phyloP scores from a whole-genome alignment of 2,797 vertebrate species.

The Clangula hyemalis region DNA sequence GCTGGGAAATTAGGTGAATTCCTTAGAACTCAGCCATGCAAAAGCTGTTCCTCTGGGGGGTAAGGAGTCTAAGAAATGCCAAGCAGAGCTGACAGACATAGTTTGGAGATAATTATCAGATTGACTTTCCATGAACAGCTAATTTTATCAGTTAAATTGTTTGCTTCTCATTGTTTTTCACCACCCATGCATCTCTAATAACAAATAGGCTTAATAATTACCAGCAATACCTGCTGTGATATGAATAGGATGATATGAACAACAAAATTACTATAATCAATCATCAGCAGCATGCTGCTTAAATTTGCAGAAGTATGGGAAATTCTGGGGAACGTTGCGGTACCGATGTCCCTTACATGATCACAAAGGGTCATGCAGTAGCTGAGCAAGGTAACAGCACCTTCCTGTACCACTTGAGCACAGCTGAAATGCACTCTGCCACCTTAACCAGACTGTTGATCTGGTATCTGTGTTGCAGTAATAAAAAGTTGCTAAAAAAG shows the following conservation, averaged over 20 bases:
- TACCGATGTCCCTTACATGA: neutral
- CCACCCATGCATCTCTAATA: conserved; percentile 43
- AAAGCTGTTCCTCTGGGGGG: neutral
- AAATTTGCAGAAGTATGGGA: conserved; percentile 18
- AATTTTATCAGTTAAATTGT: conserved; percentile 56
- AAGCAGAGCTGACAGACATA: conserved; percentile 6
- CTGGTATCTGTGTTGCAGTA: neutral
- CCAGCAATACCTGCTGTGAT: conserved; percentile 60
- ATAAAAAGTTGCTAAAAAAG: neutral
- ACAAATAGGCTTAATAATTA: conserved; percentile 67
- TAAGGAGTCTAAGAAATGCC: neutral
- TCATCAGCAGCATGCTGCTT: neutral
- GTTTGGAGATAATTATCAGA: conserved; percentile 45
- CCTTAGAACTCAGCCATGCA: neutral
- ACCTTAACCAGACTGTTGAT: neutral
- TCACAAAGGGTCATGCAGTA: neutral
- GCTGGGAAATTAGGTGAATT: neutral
- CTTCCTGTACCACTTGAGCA: neutral
- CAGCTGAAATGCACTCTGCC: neutral
- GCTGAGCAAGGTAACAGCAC: neutral
- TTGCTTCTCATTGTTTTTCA: conserved; percentile 46
- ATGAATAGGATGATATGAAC: conserved; percentile 48
- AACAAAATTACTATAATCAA: conserved; percentile 63
- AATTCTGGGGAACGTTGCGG: neutral
- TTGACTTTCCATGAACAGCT: conserved; percentile 43